A percentile compares a stretch with the other conserved stretches of the same genome.
Conservation (phyloP, 2,113 vertebrate genomes). For the Odocoileus hemionus region DNA sequence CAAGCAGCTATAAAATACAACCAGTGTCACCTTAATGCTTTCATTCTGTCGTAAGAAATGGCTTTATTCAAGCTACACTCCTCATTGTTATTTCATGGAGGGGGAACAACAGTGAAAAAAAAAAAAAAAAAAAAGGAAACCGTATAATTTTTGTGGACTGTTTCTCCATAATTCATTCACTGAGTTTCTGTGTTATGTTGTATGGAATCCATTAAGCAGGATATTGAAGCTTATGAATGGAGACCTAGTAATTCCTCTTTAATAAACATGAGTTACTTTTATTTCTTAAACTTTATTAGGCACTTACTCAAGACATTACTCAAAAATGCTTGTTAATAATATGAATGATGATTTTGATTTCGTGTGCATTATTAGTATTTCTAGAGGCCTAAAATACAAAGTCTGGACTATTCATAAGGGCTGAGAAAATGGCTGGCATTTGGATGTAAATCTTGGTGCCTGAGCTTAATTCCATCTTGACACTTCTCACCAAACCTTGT, state of each 20-base stretch:
- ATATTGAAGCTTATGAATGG: slow-evolving; percentile 72
- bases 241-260: slow-evolving; percentile 69
- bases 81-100: slow-evolving; percentile 60
- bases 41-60: slow-evolving; percentile 60
- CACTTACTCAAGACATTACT: slow-evolving; percentile 70
- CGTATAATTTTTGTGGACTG: slow-evolving; percentile 61
- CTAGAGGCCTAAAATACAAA: slow-evolving; percentile 23
- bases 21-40: slow-evolving; percentile 39
- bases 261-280: slow-evolving; percentile 74
- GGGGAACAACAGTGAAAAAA: slow-evolving; percentile 33
- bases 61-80: slow-evolving; percentile 47
- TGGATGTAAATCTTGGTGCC: slow-evolving; percentile 57
- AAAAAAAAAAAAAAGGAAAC: slow-evolving; percentile 51
- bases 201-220: slow-evolving; percentile 71
- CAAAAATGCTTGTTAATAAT: slow-evolving; percentile 69
- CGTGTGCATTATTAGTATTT: slow-evolving; percentile 47
- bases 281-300: slow-evolving; percentile 74
- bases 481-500: slow-evolving; percentile 55
- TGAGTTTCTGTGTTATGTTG: slow-evolving; percentile 24
- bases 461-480: slow-evolving; percentile 63
- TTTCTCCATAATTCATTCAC: slow-evolving; percentile 63
- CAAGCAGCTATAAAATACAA: slow-evolving; percentile 27
- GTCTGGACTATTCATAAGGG: slow-evolving; percentile 36
- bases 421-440: slow-evolving; percentile 4
- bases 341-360: slow-evolving; percentile 70